Evolutionary conservation across 1,140 invertebrate genomes (phyloP).

Genomic region (Gyrodactylus bullatarudis): DNA sequence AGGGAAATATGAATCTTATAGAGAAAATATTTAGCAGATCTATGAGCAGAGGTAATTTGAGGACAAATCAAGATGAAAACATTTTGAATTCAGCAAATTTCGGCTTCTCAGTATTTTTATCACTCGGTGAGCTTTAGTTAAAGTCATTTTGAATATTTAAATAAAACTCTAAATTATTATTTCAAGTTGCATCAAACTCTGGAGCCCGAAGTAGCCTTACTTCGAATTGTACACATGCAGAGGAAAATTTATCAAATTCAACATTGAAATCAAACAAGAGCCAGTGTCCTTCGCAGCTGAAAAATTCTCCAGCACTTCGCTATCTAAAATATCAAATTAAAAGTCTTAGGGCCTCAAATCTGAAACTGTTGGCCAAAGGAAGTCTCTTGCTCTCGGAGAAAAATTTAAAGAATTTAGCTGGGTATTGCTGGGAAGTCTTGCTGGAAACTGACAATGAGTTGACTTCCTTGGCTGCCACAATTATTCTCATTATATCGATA

Average conservation of each 20-base stretch:
- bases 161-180: constrained; percentile 6
- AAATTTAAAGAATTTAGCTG: constrained; percentile 45
- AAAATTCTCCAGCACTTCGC: background rate
- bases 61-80: background rate
- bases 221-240: constrained; percentile 1
- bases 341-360: constrained; percentile 50
- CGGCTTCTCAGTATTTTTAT: background rate
- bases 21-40: background rate
- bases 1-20: too few relatives aligned
- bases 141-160: background rate
- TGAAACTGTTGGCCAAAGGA: constrained; percentile 58
- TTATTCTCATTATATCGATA: constrained; percentile 62
- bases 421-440: constrained; percentile 65
- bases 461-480: constrained; percentile 34
- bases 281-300: background rate
- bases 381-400: constrained; percentile 56
- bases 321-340: constrained; percentile 28
- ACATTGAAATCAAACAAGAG: background rate
- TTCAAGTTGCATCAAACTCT: constrained; percentile 10
- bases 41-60: background rate
- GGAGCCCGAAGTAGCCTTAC: background rate
- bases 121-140: background rate
- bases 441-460: constrained; percentile 33
- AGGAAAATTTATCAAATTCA: constrained; percentile 2
- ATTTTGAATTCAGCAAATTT: background rate